Percentiles rank a stretch among this genome's conserved stretches.
These are phyloP conservation scores for Simalia tracyae DNA, from an alignment of 2,797 vertebrate species.

Conservation along the genomic window DNA sequence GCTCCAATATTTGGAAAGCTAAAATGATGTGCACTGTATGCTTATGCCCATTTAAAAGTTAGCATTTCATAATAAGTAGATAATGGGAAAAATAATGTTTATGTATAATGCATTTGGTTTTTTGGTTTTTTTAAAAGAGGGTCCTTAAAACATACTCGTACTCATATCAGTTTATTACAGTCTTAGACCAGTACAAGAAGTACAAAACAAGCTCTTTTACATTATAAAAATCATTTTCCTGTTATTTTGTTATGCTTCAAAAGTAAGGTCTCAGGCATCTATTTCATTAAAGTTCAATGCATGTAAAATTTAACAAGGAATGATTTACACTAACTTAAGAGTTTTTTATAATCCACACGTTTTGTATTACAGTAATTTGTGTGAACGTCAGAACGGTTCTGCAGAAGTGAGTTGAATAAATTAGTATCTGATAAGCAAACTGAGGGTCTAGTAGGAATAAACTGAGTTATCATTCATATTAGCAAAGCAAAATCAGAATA, in stretches of 20 bases:
- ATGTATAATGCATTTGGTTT: background rate
- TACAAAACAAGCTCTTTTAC: background rate
- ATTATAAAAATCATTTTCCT: constrained; percentile 19
- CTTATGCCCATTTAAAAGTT: background rate
- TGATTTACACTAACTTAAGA: background rate
- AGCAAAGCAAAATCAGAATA: background rate
- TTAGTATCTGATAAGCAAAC: background rate
- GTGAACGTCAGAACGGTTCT: background rate
- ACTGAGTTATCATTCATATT: background rate
- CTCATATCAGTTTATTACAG: too few species aligned
- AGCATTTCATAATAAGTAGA: background rate
- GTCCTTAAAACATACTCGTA: background rate
- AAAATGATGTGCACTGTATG: background rate
- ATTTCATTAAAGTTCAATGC: background rate
- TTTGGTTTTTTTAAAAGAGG: background rate
- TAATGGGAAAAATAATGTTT: background rate
- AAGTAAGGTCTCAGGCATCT: background rate
- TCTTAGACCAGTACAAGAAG: too few species aligned
- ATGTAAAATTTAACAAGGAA: background rate
- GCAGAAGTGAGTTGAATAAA: background rate
- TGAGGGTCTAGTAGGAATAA: background rate
- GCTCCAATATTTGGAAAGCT: background rate
- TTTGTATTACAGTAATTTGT: background rate
- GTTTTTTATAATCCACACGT: background rate
- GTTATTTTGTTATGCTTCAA: constrained; percentile 33